Base-by-base conservation (phyloP, 2,888 invertebrate species). In the Phytoseiulus persimilis region DNA sequence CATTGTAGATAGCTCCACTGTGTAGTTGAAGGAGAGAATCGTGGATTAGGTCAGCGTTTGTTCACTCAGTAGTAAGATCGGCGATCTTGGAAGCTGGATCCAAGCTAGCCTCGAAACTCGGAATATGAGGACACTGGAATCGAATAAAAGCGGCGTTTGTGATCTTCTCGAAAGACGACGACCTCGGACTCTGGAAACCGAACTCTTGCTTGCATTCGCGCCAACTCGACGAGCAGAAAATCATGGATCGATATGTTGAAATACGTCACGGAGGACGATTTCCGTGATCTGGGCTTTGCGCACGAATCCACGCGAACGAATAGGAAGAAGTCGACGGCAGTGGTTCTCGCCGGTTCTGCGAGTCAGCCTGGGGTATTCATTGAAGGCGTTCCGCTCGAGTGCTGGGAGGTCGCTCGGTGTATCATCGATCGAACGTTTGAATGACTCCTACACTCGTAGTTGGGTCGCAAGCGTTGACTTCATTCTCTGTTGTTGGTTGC, bases 381-480 rank as follows among this genome's bases (percentile, higher is more conserved):
- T 65, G 65, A 65, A 65, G 65, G 65, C 65, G 65, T 65, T 65
- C 65, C 65, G 65, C 65, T 65, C 65, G 65, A 65, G 65, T 65
- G 65, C 65, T 65, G 65, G 65, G 65, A 65, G 65, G 65, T 65
- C 65, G 65, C 65, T 65, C 65, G 65, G 9, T 65, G 65, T 65
- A 65, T 65, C 65, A 65, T 65, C 65, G 11, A 65, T 65, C 65
- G 65, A 65, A 28, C 65, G 18, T 65, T 14, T 65, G 65, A 65
- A 65, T 65, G 65, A 65, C 65, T 65, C 65, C 65, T 65, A 65
- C 65, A 65, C 65, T 65, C 65, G 18, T 65, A 65, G 65, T 65
- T 65, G 5, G 65, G 65, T 65, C 65, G 65, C 65, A 65, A 65
- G 65, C 65, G 65, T 65, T 65, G 65, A 65, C 65, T 65, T 65